phyloP scores from a whole-genome alignment of 2,113 vertebrate genomes.

The Psephotus haematonotus region DNA sequence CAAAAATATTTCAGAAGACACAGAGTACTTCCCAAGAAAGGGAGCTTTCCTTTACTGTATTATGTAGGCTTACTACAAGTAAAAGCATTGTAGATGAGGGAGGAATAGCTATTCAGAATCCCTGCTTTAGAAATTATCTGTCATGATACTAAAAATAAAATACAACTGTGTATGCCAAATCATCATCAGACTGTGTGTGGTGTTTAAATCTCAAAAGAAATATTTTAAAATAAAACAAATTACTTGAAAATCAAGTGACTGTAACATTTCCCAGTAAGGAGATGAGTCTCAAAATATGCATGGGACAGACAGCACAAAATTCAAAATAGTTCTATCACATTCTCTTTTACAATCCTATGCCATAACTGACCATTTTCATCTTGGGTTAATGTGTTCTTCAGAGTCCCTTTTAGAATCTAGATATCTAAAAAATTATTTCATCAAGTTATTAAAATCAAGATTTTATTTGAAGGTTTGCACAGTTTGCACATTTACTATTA shows the following conservation, averaged over 20 bases:
- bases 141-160: constrained; percentile 25
- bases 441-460: background rate
- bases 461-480: background rate
- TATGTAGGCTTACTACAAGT: background rate
- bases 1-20: background rate
- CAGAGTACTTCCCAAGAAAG: background rate
- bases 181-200: background rate
- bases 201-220: constrained; percentile 2
- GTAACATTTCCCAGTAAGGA: background rate
- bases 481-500: background rate
- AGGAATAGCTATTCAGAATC: background rate
- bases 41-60: background rate
- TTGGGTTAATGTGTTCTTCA: background rate
- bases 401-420: background rate
- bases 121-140: background rate
- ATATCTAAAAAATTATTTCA: background rate
- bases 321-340: background rate
- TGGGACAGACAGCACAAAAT: background rate
- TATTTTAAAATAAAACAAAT: background rate
- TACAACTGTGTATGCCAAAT: background rate
- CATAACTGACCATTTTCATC: background rate
- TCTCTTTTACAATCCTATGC: background rate
- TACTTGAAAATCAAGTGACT: background rate
- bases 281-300: background rate
- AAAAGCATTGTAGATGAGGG: background rate